A percentile compares a stretch with the other conserved stretches of the same genome.
Conservation (phyloP, 2,113 vertebrate species). For the Columbina picui region DNA sequence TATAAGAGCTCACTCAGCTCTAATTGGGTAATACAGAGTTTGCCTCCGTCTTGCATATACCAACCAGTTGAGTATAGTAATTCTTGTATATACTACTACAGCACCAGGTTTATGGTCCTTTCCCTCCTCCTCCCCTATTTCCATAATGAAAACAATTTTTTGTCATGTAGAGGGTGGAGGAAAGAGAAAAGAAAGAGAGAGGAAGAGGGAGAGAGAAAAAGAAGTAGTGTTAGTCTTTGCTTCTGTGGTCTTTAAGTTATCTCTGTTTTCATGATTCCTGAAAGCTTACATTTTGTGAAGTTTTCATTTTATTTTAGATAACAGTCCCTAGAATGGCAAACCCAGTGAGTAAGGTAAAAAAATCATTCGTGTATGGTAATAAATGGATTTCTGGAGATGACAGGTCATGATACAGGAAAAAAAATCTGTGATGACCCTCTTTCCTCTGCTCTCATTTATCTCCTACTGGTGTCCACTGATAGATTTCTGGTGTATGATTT, state of each 20-base stretch:
- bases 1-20: background rate
- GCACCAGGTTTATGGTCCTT: background rate
- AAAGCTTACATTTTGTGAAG: slow-evolving; percentile 74
- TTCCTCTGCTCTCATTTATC: slow-evolving; percentile 97
- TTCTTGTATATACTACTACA: background rate
- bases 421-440: slow-evolving; percentile 94
- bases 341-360: slow-evolving; percentile 85
- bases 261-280: slow-evolving; percentile 63
- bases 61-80: background rate
- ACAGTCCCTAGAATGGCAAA: slow-evolving; percentile 84
- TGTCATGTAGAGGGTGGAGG: background rate
- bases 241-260: slow-evolving; percentile 42
- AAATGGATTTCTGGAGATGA: slow-evolving; percentile 88
- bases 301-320: slow-evolving; percentile 80
- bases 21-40: background rate
- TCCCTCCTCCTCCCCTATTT: background rate
- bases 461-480: slow-evolving; percentile 96
- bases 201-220: fast-evolving
- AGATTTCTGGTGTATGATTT: slow-evolving; percentile 96
- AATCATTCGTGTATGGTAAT: slow-evolving; percentile 90
- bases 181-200: background rate
- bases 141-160: background rate
- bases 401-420: slow-evolving; percentile 90
- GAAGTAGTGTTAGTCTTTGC: background rate
- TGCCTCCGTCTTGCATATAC: background rate